These are phyloP conservation scores for Peucedramus taeniatus DNA, from an alignment of 2,113 vertebrate genomes.

Conservation along the genomic window DNA sequence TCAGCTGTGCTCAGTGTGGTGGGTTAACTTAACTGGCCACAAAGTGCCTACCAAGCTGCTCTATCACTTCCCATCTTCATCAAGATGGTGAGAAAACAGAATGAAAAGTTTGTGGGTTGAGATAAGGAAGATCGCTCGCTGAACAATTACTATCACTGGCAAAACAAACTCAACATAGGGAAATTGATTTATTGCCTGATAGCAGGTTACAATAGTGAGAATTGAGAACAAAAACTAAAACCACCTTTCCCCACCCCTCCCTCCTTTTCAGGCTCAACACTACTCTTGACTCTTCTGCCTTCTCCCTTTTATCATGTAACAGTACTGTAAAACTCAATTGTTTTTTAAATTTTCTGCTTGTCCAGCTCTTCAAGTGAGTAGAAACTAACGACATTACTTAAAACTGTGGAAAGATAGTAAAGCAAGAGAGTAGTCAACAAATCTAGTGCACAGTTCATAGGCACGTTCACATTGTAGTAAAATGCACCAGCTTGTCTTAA, in stretches of 20 bases:
- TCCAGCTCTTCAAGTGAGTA: not conserved
- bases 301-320: not conserved
- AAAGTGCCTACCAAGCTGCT: not conserved
- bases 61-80: accelerated
- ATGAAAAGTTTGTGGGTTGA: not conserved
- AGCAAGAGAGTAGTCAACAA: not conserved
- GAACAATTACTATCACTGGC: not conserved
- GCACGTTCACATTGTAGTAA: not conserved
- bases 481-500: not conserved
- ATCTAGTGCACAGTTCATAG: not conserved
- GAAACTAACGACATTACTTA: not conserved
- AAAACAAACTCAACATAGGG: not conserved
- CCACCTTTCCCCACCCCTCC: not conserved
- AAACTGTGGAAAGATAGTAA: not conserved
- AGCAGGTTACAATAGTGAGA: not conserved
- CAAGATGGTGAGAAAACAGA: not conserved
- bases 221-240: not conserved
- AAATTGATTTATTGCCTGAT: not conserved
- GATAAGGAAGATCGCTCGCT: not conserved
- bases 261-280: not conserved
- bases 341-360: not conserved
- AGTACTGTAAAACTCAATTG: not conserved
- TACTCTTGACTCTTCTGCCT: not conserved
- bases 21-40: not conserved
- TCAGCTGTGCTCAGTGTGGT: not conserved